A percentile compares a stretch with the other conserved stretches of the same genome.
phyloP scores from a whole-genome alignment of 2,113 vertebrate genomes.

The Melanerpes aurifrons region DNA sequence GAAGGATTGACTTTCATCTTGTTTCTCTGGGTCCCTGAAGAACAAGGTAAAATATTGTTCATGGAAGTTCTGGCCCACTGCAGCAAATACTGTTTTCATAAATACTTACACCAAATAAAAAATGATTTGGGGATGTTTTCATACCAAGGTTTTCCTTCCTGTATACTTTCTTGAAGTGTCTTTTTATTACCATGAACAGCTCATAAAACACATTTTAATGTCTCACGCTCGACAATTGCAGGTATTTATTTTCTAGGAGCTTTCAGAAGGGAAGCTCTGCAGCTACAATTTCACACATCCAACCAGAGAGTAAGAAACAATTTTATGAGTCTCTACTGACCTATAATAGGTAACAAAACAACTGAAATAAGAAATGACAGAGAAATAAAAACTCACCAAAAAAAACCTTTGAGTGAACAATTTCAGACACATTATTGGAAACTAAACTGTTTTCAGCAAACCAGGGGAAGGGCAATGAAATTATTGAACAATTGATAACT shows the following conservation, averaged over 20 bases:
- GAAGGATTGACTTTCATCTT: background rate
- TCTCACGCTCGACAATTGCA: conserved; percentile 34
- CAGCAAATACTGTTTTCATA: conserved; percentile 40
- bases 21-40: conserved; percentile 42
- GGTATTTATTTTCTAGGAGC: conserved; percentile 57
- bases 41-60: conserved; percentile 47
- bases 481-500: background rate
- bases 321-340: conserved; percentile 39
- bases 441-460: background rate
- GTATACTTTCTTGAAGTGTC: conserved; percentile 19
- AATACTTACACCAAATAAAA: conserved; percentile 64
- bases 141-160: background rate
- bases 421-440: conserved; percentile 8
- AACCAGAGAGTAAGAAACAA: conserved; percentile 42
- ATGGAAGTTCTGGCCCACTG: background rate
- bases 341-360: conserved; percentile 6
- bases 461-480: background rate
- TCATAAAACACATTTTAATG: conserved; percentile 64
- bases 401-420: background rate
- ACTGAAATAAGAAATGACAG: conserved; percentile 5
- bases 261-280: conserved; percentile 38
- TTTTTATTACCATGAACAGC: conserved; percentile 54
- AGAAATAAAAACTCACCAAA: conserved; percentile 16
- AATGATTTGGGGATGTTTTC: conserved; percentile 49
- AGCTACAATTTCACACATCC: conserved; percentile 50